Evolutionary conservation across 2,113 vertebrate genomes (phyloP).

Genomic region (Hypomesus transpacificus): DNA sequence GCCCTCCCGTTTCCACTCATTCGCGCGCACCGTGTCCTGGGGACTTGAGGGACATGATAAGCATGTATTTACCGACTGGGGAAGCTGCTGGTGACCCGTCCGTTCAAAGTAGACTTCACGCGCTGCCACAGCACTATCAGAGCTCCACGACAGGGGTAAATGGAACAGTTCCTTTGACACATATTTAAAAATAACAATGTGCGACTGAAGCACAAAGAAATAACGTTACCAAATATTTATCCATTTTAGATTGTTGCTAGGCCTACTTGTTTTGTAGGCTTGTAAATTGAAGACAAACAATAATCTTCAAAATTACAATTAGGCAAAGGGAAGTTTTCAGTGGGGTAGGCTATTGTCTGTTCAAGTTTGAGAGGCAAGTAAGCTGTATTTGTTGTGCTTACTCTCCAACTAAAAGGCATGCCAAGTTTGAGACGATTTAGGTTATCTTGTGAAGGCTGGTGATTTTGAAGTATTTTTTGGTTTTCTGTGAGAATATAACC

Average conservation of each 20-base stretch:
- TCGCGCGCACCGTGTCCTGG: constrained; percentile 85
- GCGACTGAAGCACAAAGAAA: constrained; percentile 48
- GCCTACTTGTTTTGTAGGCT: constrained; percentile 67
- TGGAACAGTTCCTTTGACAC: constrained; percentile 93
- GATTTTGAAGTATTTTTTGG: constrained; percentile 37
- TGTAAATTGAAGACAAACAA: constrained; percentile 75
- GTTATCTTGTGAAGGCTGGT: constrained; percentile 53
- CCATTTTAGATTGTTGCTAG: constrained; percentile 51
- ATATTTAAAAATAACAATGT: constrained; percentile 76
- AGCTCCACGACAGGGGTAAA: constrained; percentile 83
- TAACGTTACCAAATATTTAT: constrained; percentile 72
- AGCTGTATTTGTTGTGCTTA: constrained; percentile 38
- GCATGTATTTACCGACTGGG: constrained; percentile 95
- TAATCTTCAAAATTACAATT: constrained; percentile 67
- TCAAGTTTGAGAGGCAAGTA: constrained; percentile 42
- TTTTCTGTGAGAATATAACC: constrained; percentile 49
- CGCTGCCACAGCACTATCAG: constrained; percentile 93
- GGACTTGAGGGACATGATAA: constrained; percentile 98
- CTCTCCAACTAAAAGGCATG: constrained; percentile 60
- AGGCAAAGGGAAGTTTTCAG: constrained; percentile 56
- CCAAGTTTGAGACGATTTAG: constrained; percentile 69
- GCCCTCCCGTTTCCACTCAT: constrained; percentile 82
- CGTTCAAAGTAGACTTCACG: constrained; percentile 89
- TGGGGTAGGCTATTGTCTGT: constrained; percentile 69
- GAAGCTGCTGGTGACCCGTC: constrained; percentile 82